A percentile compares a stretch with the other conserved stretches of the same genome.
Conservation (phyloP, 2,888 invertebrate species). For the Drosophila meridiana region DNA sequence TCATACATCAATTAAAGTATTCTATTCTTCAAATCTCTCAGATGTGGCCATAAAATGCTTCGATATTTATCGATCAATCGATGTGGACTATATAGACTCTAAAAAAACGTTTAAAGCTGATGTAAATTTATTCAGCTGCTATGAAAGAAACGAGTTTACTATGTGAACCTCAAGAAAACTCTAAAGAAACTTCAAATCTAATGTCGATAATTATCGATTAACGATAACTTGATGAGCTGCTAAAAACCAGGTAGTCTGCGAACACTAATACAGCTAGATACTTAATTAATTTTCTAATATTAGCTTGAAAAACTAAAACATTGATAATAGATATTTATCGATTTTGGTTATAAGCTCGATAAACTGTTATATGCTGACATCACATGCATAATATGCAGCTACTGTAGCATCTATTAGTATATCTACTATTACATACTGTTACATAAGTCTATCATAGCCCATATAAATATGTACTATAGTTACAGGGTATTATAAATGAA, state of each 20-base stretch:
- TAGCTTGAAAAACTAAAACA: neutral
- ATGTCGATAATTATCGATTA: neutral
- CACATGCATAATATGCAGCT: neutral
- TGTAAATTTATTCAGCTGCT: neutral
- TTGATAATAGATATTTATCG: neutral
- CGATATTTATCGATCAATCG: neutral
- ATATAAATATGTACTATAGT: neutral
- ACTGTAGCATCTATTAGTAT: neutral
- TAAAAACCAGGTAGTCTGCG: neutral
- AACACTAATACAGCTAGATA: neutral
- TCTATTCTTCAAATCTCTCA: neutral
- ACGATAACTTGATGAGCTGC: neutral
- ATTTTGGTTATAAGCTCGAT: neutral
- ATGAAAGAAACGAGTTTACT: neutral
- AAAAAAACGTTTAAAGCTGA: neutral
- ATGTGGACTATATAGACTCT: neutral
- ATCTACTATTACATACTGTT: neutral
- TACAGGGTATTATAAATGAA: constrained; percentile 45
- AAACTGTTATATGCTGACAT: neutral
- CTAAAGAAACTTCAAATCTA: neutral
- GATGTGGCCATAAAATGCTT: neutral
- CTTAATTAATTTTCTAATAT: neutral
- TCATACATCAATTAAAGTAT: neutral
- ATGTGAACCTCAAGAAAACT: neutral
- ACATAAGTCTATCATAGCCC: neutral